phyloP scores from a whole-genome alignment of 2,888 invertebrate species.

The Apamea anceps region DNA sequence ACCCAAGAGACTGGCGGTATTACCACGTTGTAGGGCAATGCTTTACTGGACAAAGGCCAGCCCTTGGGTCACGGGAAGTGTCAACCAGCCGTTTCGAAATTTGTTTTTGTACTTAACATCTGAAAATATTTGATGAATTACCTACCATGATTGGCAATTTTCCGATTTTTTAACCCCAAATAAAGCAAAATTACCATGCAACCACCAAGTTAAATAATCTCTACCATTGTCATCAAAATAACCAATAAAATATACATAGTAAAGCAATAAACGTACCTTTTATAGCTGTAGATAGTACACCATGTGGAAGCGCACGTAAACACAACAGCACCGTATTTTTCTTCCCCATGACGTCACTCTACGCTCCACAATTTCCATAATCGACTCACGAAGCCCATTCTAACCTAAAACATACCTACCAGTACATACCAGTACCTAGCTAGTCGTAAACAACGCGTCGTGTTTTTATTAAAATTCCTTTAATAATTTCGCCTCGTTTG shows the following conservation, averaged over 20 bases:
- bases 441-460: constrained; percentile 67
- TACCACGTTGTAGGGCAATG: too few relatives aligned
- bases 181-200: neutral
- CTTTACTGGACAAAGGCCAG: too few relatives aligned
- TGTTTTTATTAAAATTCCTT: constrained; percentile 76
- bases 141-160: neutral
- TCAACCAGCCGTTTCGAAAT: too few relatives aligned
- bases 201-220: neutral
- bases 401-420: constrained; percentile 53
- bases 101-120: too few relatives aligned
- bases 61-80: too few relatives aligned
- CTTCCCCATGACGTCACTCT: constrained; percentile 60
- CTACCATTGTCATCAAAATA: neutral
- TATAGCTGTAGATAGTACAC: constrained; percentile 21
- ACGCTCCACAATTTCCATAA: constrained; percentile 63
- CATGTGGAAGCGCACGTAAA: constrained; percentile 22
- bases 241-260: constrained; percentile 2
- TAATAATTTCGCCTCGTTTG: constrained; percentile 69
- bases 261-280: constrained; percentile 30
- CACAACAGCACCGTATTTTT: constrained; percentile 53
- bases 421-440: constrained; percentile 32
- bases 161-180: neutral
- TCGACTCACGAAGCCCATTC: constrained; percentile 62
- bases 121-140: neutral
- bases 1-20: too few relatives aligned